Base-by-base conservation (phyloP, 1,140 invertebrate genomes). In the Drosophila leontia region DNA sequence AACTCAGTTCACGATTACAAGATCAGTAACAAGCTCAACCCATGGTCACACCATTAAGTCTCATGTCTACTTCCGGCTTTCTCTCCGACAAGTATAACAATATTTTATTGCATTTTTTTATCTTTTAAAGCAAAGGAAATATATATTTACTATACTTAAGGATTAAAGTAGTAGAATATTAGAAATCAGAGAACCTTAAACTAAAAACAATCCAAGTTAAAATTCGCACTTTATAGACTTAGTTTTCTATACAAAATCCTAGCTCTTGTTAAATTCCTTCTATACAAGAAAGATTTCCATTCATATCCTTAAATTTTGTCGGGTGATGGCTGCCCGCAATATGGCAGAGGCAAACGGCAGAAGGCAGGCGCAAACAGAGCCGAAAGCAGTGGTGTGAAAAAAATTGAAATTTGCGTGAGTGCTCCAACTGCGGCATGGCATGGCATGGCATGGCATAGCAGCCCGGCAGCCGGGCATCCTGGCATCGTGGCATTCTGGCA, bases 381-480 rank as follows among this genome's bases (percentile, higher is more conserved):
- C 34, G 15, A 80, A 79, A 84, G 80, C 81, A 91, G 77, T 88
- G 85, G 88, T 85, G 88, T 91, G 90, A 91, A 91, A 91, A 91
- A 91, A 91, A 91, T 88, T 88, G 81, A 87, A 91, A 85, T 91
- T 91, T 91, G 88, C 85, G 88, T 85, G 90, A 91, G 88, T 91
- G 87, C 84, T 91, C 74, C 87, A 80, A 85, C 84, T 88, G 80
- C 77, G 80, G 84, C 82, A 72, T 78, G 81, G 72, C 74, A 45
- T 82, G 77, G 64, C 63, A 41, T 78, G 75, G 69, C 15, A n/a
- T 78, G 57, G 70, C 15, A 32, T 26, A n/a, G 55, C 67, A 72
- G 51, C 68, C 62, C 44, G 67, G 67, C 58, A 63, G 45, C 64
- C 45, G 26, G 44, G 55, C 39, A 35, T 26, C 63, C 41, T 19